Percentiles rank a stretch among this genome's conserved stretches.
phyloP scores from a whole-genome alignment of 1,140 invertebrate species.

The Drosophila orena region DNA sequence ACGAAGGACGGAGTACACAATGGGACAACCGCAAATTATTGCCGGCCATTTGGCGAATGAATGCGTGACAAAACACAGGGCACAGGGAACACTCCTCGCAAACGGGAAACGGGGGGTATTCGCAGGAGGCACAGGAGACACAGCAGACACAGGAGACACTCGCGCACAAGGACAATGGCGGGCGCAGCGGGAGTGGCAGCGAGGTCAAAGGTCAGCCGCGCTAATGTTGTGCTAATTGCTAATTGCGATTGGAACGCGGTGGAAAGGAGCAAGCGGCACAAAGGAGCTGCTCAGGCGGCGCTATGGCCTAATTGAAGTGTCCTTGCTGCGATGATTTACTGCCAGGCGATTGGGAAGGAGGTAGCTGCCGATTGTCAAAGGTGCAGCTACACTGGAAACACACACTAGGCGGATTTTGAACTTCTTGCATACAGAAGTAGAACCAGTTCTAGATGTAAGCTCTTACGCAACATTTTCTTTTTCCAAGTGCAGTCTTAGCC shows the following conservation, averaged over 20 bases:
- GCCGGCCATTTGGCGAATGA: slow-evolving; percentile 72
- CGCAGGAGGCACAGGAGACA: slow-evolving; percentile 9
- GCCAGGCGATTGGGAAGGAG: slow-evolving; percentile 21
- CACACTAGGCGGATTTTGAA: not conserved
- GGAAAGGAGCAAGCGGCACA: slow-evolving; percentile 43
- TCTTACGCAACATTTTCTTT: not conserved
- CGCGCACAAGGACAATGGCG: slow-evolving; percentile 60
- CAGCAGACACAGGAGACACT: slow-evolving; percentile 18
- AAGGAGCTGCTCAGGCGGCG: slow-evolving; percentile 54
- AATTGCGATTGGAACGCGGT: slow-evolving; percentile 66
- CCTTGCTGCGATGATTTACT: slow-evolving; percentile 57
- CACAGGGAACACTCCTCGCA: slow-evolving; percentile 27
- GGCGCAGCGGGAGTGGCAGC: slow-evolving; percentile 70
- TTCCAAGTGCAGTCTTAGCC: slow-evolving; percentile 8
- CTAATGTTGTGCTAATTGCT: slow-evolving; percentile 82
- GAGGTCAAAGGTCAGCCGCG: slow-evolving; percentile 78
- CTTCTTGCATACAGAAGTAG: not conserved
- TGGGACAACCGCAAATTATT: slow-evolving; percentile 78
- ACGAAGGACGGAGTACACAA: slow-evolving; percentile 52
- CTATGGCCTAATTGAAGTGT: slow-evolving; percentile 74
- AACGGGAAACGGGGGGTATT: slow-evolving; percentile 3
- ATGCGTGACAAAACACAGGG: slow-evolving; percentile 71
- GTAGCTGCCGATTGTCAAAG: slow-evolving; percentile 15
- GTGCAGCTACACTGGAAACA: slow-evolving; percentile 2
- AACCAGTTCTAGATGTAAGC: too few species aligned